Conservation (phyloP, 64 coral and sea anemone genomes). For the Montipora sp. region DNA sequence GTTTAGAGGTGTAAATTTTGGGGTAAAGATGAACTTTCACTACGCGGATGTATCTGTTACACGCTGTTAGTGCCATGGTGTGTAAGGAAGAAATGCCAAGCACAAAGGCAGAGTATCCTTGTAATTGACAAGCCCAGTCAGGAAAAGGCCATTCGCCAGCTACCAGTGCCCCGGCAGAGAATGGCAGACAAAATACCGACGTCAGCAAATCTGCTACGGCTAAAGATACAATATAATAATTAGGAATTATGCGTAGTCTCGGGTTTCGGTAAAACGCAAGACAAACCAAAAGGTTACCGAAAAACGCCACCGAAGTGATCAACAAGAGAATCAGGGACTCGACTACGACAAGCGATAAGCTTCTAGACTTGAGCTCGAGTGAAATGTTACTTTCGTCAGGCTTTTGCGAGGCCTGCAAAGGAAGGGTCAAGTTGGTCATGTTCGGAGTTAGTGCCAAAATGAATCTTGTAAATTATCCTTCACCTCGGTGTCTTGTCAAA, state of each 20-base stretch:
- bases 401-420: background rate
- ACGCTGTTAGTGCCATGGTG: slow-evolving; percentile 60
- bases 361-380: background rate
- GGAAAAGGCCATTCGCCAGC: slow-evolving; percentile 21
- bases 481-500: too few species aligned
- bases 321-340: slow-evolving; percentile 15
- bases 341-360: background rate
- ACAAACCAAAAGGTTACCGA: slow-evolving; percentile 52
- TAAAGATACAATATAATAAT: slow-evolving; percentile 54
- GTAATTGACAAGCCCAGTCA: slow-evolving; percentile 3
- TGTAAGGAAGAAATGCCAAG: slow-evolving; percentile 55
- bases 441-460: background rate
- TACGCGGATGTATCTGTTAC: slow-evolving; percentile 61
- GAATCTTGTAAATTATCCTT: too few species aligned
- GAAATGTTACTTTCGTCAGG: background rate
- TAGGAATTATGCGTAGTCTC: slow-evolving; percentile 42
- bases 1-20: slow-evolving; percentile 21
- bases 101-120: slow-evolving; percentile 44
- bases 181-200: slow-evolving; percentile 51
- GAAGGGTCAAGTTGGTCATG: background rate
- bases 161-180: slow-evolving; percentile 18
- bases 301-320: slow-evolving; percentile 28
- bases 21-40: slow-evolving; percentile 47
- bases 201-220: slow-evolving; percentile 60
- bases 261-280: slow-evolving; percentile 76